Evolutionary conservation across 2,888 invertebrate species (phyloP).

Genomic region (Subacronicta megacephala): DNA sequence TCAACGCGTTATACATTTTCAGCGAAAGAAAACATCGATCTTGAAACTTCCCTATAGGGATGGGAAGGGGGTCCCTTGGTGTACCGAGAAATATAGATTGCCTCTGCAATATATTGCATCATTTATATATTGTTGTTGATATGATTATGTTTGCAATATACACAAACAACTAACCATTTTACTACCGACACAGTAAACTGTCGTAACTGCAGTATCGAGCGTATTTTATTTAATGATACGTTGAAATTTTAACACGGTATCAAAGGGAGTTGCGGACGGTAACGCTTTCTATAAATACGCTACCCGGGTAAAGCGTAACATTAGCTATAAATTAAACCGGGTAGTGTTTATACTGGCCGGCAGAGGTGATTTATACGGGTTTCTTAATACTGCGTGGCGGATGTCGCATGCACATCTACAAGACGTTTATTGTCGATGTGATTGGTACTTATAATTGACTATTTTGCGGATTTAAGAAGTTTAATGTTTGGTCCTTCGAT

Average conservation of each 20-base stretch:
- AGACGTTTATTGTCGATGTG: conserved; percentile 16
- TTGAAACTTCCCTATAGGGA: too few species aligned
- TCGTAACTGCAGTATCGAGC: not conserved
- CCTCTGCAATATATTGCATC: not conserved
- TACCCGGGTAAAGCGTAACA: conserved; percentile 35
- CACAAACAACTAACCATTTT: not conserved
- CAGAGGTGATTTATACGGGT: conserved; percentile 45
- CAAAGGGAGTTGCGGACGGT: conserved; percentile 17
- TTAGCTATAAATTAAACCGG: conserved; percentile 42
- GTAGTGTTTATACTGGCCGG: conserved; percentile 51
- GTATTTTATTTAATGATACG: conserved; percentile 1
- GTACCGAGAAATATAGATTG: not conserved
- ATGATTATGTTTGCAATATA: not conserved
- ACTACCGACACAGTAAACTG: not conserved
- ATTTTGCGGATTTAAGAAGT: not conserved
- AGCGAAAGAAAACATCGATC: too few species aligned
- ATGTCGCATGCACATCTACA: conserved; percentile 10
- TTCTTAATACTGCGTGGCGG: conserved; percentile 41
- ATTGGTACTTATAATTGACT: not conserved
- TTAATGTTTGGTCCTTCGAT: not conserved
- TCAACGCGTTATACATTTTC: too few species aligned
- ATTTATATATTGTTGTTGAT: not conserved
- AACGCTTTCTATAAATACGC: conserved; percentile 39
- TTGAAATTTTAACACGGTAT: not conserved
- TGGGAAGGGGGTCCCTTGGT: too few species aligned